phyloP scores from a whole-genome alignment of 2,888 invertebrate genomes.

The Leptothorax acervorum region DNA sequence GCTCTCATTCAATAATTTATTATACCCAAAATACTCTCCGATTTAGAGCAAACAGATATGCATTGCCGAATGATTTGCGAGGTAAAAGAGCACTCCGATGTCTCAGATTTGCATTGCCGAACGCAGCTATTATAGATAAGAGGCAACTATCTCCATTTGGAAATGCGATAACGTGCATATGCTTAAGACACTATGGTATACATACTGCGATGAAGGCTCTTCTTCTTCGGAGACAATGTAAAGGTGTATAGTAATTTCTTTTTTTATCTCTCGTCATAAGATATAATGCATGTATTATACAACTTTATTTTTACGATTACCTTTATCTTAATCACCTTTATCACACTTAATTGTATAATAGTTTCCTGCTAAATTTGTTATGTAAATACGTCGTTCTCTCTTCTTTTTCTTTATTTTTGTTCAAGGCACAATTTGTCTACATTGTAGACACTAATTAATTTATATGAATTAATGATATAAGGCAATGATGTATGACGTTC shows the following conservation, averaged over 20 bases:
- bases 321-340: background rate
- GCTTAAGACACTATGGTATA: background rate
- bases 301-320: background rate
- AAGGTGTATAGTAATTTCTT: background rate
- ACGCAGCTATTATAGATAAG: too few relatives aligned
- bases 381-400: background rate
- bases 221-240: background rate
- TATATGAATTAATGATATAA: too few relatives aligned
- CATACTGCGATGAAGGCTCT: background rate
- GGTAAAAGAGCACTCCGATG: too few relatives aligned
- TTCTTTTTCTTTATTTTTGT: background rate
- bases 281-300: background rate
- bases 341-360: background rate
- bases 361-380: background rate
- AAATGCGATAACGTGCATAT: background rate
- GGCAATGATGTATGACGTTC: too few relatives aligned
- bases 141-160: background rate
- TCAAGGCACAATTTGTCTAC: too few relatives aligned
- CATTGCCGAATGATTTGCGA: too few relatives aligned
- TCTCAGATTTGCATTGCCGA: too few relatives aligned
- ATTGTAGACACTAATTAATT: too few relatives aligned
- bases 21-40: too few relatives aligned
- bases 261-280: background rate
- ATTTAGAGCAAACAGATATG: too few relatives aligned
- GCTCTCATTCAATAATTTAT: too few relatives aligned